Percentiles rank a stretch among this genome's conserved stretches.
These are phyloP conservation scores for Boloria euphrosyne DNA, from an alignment of 2,888 invertebrate genomes.

Conservation along the genomic window DNA sequence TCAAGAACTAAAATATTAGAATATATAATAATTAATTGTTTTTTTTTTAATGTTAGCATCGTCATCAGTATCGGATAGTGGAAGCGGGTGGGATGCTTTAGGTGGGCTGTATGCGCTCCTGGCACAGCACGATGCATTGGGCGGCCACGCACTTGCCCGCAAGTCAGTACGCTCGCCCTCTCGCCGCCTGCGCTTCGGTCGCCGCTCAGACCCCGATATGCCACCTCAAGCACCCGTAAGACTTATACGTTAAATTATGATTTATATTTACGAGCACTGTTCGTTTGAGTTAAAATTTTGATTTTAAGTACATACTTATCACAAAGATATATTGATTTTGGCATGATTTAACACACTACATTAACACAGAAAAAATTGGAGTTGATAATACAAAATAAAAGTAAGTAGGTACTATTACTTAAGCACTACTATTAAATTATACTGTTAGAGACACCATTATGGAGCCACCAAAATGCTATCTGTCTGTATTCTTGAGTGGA, in stretches of 20 bases:
- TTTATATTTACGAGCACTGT: too few relatives aligned
- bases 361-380: too few relatives aligned
- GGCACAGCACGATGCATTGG: constrained; percentile 84
- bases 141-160: constrained; percentile 87
- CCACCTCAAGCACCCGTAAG: constrained; percentile 75
- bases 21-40: background rate
- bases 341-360: too few relatives aligned
- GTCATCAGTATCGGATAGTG: constrained; percentile 51
- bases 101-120: constrained; percentile 84
- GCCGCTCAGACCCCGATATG: constrained; percentile 87
- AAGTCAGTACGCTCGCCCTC: constrained; percentile 90
- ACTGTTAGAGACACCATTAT: background rate
- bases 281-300: too few relatives aligned
- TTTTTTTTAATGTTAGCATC: background rate
- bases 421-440: constrained; percentile 9
- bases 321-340: too few relatives aligned
- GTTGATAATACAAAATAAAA: background rate
- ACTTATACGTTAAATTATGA: background rate
- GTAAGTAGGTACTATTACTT: background rate
- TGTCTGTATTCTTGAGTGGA: constrained; percentile 42
- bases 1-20: too few relatives aligned
- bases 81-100: constrained; percentile 69
- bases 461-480: constrained; percentile 13
- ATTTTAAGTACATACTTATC: too few relatives aligned
- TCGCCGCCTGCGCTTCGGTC: constrained; percentile 88